Evolutionary conservation across 1,140 invertebrate species (phyloP).

Genomic region (Gonioctena quinquepunctata): DNA sequence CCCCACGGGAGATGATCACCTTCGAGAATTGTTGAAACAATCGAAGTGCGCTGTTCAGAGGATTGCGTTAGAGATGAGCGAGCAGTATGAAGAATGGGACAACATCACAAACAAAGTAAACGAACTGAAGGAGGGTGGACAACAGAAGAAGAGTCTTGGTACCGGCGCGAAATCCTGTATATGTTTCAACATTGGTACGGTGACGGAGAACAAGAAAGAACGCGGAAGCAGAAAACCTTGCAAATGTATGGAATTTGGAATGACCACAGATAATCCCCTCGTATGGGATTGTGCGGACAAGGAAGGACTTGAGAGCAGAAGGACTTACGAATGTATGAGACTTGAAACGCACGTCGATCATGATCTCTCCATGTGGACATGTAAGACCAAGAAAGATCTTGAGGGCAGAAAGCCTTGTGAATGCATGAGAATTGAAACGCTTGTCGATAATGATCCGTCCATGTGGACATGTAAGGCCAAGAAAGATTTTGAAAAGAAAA

Average conservation of each 20-base stretch:
- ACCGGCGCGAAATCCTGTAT: neutral
- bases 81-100: constrained; percentile 35
- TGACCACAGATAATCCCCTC: neutral
- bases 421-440: neutral
- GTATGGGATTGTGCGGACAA: neutral
- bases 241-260: neutral
- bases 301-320: too few relatives aligned
- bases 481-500: too few relatives aligned
- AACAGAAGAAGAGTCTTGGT: too few relatives aligned
- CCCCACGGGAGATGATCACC: constrained; percentile 26
- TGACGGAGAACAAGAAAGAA: neutral
- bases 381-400: neutral
- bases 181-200: neutral
- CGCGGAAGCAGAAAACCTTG: neutral
- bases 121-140: neutral
- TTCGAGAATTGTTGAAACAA: constrained; percentile 39
- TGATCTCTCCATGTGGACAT: neutral
- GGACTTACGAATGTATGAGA: too few relatives aligned
- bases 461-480: neutral
- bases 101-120: neutral
- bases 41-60: constrained; percentile 36
- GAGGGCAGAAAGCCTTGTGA: neutral
- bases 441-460: neutral
- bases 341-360: neutral
- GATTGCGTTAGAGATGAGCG: constrained; percentile 28